These are phyloP conservation scores for Archivesica marissinica DNA, from an alignment of 1,140 invertebrate genomes.

Conservation along the genomic window DNA sequence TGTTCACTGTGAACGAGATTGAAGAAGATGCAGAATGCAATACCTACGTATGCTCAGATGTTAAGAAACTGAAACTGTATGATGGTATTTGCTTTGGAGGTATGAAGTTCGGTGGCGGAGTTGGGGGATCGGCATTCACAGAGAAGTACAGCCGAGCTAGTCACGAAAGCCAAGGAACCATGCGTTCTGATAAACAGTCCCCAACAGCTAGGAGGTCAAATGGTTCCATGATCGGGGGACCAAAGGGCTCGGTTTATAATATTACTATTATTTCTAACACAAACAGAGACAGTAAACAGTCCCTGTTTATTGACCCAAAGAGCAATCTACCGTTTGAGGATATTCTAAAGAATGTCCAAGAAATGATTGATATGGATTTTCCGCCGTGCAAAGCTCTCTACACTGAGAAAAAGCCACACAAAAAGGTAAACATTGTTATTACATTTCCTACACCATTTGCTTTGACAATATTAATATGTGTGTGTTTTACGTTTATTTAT, in stretches of 20 bases:
- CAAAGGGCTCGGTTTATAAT: background rate
- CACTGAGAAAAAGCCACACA: background rate
- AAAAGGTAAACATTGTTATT: conserved; percentile 26
- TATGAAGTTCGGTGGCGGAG: background rate
- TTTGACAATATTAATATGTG: too few species aligned
- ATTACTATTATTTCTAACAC: conserved; percentile 10
- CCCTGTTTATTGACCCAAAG: background rate
- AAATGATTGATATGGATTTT: background rate
- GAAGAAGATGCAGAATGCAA: background rate
- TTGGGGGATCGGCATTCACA: background rate
- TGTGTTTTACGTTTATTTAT: too few species aligned
- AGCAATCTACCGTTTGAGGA: conserved; percentile 12
- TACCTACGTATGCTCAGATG: conserved; percentile 21
- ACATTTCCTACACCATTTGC: too few species aligned
- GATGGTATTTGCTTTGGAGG: background rate
- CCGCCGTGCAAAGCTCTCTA: background rate
- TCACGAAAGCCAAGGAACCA: background rate
- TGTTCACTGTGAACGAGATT: background rate
- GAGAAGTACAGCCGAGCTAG: conserved; percentile 12
- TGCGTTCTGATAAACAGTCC: conserved; percentile 9
- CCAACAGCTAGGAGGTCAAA: background rate
- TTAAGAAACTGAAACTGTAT: background rate
- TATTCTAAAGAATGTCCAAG: conserved; percentile 9
- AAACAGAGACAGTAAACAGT: background rate
- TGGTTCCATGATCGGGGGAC: conserved; percentile 2